Evolutionary conservation across 2,888 invertebrate genomes (phyloP), one percentile per base, ranked within the genome.

Genomic region (Stenolophus ochropezus): DNA sequence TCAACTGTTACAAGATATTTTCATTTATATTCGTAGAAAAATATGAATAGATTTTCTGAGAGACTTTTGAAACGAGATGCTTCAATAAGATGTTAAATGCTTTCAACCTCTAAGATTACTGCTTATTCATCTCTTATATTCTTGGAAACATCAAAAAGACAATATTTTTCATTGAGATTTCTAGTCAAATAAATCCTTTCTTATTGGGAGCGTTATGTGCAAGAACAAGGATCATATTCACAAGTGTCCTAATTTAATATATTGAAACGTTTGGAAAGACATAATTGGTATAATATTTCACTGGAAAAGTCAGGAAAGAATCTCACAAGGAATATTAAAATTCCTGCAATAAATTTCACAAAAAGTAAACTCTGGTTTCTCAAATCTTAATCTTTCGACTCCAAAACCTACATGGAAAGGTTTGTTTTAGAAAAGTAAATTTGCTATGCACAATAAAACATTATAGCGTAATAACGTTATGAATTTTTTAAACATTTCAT

Each of bases 241-340:
- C 14, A 25, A 61, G 25, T 27, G 25, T 25, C 4, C 65, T 69
- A 33, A 33, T 69, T 69, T 33, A 69, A 69, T 69, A 33, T 69
- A 33, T 33, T 33, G 65, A 69, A 69, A 33, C 33, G 27, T 69
- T 69, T 69, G 65, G 16, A 33, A 69, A 18, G 33, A 69, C 27
- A 69, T 69, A 69, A 69, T 69, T 69, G 65, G 18, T 69, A 18
- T 33, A 69, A 69, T 69, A 69, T 69, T 69, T 69, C 65, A 69
- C 33, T 69, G 16, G 65, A 6, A 69, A 33, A 69, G 65, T 33
- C 65, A 69, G 33, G 65, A 42, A 33, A 33, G 65, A 69, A 69
- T 69, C 65, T 69, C 5, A 11, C 65, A 69, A 33, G 65, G 65
- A 69, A 69, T 69, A 69, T 69, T 33, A 69, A 69, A 69, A 69